These are phyloP conservation scores for Lucilia sericata DNA, from an alignment of 1,140 invertebrate species.

Conservation along the genomic window DNA sequence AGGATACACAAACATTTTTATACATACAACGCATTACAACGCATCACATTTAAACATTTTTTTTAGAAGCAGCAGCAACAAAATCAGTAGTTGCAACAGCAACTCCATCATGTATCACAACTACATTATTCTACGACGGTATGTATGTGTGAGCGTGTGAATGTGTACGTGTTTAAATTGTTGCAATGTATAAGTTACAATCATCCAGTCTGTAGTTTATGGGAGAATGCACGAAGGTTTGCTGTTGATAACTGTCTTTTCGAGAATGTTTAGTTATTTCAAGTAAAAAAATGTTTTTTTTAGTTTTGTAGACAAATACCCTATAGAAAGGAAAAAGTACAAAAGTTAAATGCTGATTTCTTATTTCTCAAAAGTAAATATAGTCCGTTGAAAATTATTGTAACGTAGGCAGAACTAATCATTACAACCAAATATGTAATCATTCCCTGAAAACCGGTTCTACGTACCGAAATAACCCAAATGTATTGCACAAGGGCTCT, in stretches of 20 bases:
- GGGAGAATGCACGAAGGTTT: background rate
- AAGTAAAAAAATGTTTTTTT: background rate
- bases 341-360: no score
- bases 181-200: constrained; percentile 12
- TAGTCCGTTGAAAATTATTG: no score
- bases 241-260: constrained; percentile 24
- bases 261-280: background rate
- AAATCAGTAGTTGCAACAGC: background rate
- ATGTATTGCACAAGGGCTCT: no score
- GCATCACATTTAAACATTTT: constrained; percentile 28
- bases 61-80: background rate
- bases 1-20: constrained; percentile 36
- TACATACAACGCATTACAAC: constrained; percentile 34
- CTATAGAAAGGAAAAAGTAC: background rate
- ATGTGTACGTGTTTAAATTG: background rate
- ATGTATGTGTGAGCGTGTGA: background rate
- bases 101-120: constrained; percentile 11
- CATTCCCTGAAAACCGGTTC: no score
- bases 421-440: no score
- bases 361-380: no score
- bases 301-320: background rate
- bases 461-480: no score
- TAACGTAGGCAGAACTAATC: no score
- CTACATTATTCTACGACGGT: background rate
- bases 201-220: constrained; percentile 8